These are phyloP conservation scores for Nannoperca obscura DNA, from an alignment of 2,797 vertebrate genomes.

Conservation along the genomic window DNA sequence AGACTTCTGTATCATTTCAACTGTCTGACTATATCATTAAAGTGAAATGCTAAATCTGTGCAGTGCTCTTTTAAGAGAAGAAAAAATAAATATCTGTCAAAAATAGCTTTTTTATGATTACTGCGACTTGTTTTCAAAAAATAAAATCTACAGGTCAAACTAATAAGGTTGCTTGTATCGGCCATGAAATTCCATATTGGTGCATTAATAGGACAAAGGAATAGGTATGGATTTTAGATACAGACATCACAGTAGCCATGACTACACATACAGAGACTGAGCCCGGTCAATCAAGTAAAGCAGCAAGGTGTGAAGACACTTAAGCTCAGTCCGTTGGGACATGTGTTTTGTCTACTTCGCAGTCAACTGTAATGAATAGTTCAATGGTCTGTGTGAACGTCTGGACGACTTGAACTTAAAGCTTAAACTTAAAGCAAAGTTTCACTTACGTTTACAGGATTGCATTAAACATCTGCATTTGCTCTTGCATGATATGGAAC, in stretches of 20 bases:
- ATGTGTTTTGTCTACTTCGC: conserved; percentile 46
- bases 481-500: conserved; percentile 14
- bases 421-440: conserved; percentile 21
- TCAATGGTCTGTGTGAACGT: conserved; percentile 2
- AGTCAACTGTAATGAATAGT: conserved; percentile 28
- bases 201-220: background rate
- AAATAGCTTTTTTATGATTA: background rate
- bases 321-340: conserved; percentile 3
- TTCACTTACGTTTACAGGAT: conserved; percentile 12
- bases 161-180: background rate
- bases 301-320: conserved; percentile 13
- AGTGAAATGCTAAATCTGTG: background rate
- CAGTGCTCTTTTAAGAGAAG: background rate
- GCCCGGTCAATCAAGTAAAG: conserved; percentile 10
- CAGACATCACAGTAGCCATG: background rate
- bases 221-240: background rate
- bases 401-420: conserved; percentile 22
- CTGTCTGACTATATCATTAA: background rate
- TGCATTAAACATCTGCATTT: background rate
- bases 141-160: background rate
- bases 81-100: no score
- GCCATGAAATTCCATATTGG: background rate
- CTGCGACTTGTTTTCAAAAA: background rate
- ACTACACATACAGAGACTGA: conserved; percentile 8
- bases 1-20: background rate